Conservation (phyloP, 30 jellyfish, hydroid and myxozoan genomes). For the Calvadosia cruxmelitensis region DNA sequence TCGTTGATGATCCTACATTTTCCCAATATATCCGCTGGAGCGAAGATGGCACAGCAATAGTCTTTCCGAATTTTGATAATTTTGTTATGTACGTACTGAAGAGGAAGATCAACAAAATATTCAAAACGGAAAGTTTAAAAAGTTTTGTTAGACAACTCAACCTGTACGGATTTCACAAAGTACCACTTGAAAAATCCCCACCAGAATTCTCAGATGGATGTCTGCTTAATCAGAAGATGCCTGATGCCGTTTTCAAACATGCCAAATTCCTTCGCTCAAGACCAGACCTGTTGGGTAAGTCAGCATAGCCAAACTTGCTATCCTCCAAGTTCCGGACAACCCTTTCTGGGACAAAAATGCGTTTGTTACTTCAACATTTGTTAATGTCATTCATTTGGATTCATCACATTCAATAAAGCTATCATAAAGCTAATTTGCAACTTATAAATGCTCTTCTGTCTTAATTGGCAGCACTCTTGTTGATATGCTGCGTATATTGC, state of each 20-base stretch:
- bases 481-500: no score
- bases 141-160: slow-evolving; percentile 92
- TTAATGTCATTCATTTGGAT: no score
- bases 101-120: slow-evolving; percentile 50
- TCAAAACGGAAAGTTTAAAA: slow-evolving; percentile 81
- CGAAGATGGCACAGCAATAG: slow-evolving; percentile 72
- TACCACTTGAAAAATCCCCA: slow-evolving; percentile 22
- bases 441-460: no score
- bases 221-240: slow-evolving; percentile 10
- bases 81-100: slow-evolving; percentile 60
- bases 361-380: no score
- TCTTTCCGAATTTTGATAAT: slow-evolving; percentile 53
- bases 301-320: no score
- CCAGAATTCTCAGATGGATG: slow-evolving; percentile 33
- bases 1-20: slow-evolving; percentile 40
- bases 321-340: no score
- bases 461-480: no score
- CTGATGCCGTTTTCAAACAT: slow-evolving; percentile 62
- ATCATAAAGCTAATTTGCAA: no score
- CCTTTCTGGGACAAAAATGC: no score
- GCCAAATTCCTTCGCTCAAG: slow-evolving; percentile 41
- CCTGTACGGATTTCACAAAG: slow-evolving; percentile 86
- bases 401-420: no score
- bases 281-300: slow-evolving; percentile 58
- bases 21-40: slow-evolving; percentile 78